phyloP scores from a whole-genome alignment of 2,797 vertebrate species.

The Rallus crepitans region DNA sequence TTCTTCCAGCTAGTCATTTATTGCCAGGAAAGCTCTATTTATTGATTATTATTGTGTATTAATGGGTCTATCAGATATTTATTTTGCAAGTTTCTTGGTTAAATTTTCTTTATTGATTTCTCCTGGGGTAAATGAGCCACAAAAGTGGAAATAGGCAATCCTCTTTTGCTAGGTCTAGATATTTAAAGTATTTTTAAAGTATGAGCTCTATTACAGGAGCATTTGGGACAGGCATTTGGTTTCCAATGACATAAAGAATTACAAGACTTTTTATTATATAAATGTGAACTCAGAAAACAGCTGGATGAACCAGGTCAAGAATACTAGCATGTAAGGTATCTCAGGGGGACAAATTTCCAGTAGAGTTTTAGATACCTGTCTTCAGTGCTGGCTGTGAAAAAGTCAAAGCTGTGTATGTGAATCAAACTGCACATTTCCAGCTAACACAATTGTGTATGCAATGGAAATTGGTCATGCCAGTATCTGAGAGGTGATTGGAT shows the following conservation, averaged over 20 bases:
- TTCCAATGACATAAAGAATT: not conserved
- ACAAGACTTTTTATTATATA: not conserved
- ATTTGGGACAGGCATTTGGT: not conserved
- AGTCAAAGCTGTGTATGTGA: not conserved
- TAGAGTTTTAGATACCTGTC: not conserved
- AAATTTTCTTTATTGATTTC: not conserved
- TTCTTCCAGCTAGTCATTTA: not conserved
- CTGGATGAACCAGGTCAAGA: not conserved
- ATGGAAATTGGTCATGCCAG: not conserved
- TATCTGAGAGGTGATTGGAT: not conserved
- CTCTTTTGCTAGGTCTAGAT: not conserved
- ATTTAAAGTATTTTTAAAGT: constrained; percentile 12
- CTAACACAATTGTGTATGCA: not conserved
- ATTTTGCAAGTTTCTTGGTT: constrained; percentile 15
- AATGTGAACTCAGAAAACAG: not conserved
- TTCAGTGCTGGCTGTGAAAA: not conserved
- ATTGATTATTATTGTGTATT: constrained; percentile 29
- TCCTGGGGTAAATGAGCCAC: not conserved
- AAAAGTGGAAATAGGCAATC: not conserved
- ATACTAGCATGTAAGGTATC: not conserved
- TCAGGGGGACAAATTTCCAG: not conserved
- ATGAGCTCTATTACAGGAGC: not conserved
- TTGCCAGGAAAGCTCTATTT: not conserved
- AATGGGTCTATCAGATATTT: constrained; percentile 16
- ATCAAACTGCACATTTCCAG: not conserved